Conservation (phyloP, 2,797 vertebrate species). For the Phrynocephalus forsythii region DNA sequence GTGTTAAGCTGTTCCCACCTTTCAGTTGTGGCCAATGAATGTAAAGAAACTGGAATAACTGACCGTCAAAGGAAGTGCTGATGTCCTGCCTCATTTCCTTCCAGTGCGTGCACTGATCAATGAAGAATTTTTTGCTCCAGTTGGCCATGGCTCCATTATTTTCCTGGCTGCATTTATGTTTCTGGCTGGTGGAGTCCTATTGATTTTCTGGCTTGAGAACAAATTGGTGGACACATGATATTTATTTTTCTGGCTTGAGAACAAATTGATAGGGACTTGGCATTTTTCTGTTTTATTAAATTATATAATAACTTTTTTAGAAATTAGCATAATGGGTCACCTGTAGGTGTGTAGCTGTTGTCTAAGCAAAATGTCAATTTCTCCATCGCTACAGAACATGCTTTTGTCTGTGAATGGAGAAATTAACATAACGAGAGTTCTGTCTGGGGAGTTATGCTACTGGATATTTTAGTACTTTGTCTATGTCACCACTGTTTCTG, state of each 20-base stretch:
- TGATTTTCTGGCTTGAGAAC: conserved; percentile 44
- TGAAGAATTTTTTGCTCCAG: conserved; percentile 47
- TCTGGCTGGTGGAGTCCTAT: conserved; percentile 37
- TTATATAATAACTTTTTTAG: not conserved
- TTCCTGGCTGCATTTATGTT: conserved; percentile 39
- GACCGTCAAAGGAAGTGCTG: conserved; percentile 22
- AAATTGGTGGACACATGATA: conserved; percentile 36
- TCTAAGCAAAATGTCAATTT: not conserved
- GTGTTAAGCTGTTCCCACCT: not conserved
- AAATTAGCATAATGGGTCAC: not conserved
- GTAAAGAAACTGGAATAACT: conserved; percentile 2
- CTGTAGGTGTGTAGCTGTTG: not conserved
- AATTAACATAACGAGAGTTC: not conserved
- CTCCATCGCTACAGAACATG: not conserved
- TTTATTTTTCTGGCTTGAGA: conserved; percentile 24
- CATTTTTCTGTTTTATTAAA: conserved; percentile 33
- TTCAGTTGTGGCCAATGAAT: conserved; percentile 24
- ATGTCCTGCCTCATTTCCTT: conserved; percentile 43
- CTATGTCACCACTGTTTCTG: not conserved
- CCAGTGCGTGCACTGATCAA: conserved; percentile 41
- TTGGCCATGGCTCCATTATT: conserved; percentile 49
- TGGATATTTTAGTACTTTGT: not conserved
- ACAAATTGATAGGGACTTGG: conserved; percentile 31
- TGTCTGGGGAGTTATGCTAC: not conserved
- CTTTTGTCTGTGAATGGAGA: not conserved